Evolutionary conservation across 2,888 invertebrate genomes (phyloP).

Genomic region (Megalurothrips usitatus): DNA sequence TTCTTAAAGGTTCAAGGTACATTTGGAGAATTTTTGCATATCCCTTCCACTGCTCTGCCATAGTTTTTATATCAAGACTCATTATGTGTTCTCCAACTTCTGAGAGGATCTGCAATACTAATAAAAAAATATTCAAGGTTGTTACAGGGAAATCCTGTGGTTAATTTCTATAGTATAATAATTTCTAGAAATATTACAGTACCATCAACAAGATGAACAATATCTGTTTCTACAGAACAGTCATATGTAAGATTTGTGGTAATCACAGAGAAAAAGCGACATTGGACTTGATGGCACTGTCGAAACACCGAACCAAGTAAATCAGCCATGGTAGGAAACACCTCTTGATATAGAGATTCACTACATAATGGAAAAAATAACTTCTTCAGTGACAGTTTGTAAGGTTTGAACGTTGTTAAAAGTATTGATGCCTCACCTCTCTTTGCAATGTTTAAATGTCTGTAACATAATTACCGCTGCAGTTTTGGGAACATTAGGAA

Average conservation of each 20-base stretch:
- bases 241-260: background rate
- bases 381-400: no score
- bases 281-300: background rate
- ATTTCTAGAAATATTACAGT: no score
- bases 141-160: background rate
- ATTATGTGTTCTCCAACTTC: background rate
- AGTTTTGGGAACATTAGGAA: background rate
- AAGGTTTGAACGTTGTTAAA: no score
- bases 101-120: slow-evolving; percentile 1
- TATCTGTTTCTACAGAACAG: background rate
- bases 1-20: background rate
- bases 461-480: background rate
- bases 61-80: background rate
- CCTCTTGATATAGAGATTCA: background rate
- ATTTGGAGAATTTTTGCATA: background rate
- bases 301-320: background rate
- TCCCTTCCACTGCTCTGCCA: slow-evolving; percentile 7
- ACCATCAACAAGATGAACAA: slow-evolving; percentile 6
- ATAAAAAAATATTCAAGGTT: background rate
- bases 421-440: background rate
- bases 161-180: background rate
- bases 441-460: background rate
- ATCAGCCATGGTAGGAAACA: background rate
- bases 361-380: background rate
- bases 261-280: background rate